These are phyloP conservation scores for Drosophila greeni DNA, from an alignment of 2,888 invertebrate genomes.

Conservation along the genomic window DNA sequence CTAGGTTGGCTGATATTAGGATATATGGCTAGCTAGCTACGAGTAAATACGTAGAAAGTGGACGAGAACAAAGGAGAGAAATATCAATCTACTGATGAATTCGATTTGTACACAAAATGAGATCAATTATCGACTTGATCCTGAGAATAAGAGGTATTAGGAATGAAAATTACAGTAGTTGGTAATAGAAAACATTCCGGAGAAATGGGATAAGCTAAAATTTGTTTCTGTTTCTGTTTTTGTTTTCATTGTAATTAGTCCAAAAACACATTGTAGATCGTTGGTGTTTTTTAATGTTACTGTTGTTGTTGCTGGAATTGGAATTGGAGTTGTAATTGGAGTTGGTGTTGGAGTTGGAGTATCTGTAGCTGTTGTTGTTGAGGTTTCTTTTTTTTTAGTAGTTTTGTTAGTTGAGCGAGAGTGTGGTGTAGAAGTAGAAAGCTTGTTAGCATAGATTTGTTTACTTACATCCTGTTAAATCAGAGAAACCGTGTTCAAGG, in stretches of 20 bases:
- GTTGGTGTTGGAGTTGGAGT: constrained; percentile 14
- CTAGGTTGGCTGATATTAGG: constrained; percentile 12
- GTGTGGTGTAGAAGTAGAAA: constrained; percentile 25
- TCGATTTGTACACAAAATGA: constrained; percentile 42
- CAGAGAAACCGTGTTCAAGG: constrained; percentile 61
- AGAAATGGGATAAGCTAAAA: constrained; percentile 50
- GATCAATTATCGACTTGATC: constrained; percentile 48
- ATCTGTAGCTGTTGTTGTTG: constrained; percentile 22
- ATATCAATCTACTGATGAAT: constrained; percentile 45
- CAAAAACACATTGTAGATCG: constrained; percentile 25
- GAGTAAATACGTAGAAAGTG: constrained; percentile 30
- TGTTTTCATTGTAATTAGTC: constrained; percentile 31
- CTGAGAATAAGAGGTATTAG: constrained; percentile 15
- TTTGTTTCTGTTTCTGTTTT: constrained; percentile 1
- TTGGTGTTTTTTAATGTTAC: constrained; percentile 11
- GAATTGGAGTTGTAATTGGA: background rate
- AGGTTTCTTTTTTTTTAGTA: constrained; percentile 7
- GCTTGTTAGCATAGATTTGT: constrained; percentile 41
- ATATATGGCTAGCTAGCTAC: constrained; percentile 17
- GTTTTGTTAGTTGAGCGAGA: constrained; percentile 16
- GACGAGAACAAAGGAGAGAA: constrained; percentile 27
- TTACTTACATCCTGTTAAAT: constrained; percentile 66
- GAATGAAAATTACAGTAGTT: constrained; percentile 23
- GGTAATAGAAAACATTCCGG: constrained; percentile 26
- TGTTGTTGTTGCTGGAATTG: constrained; percentile 22